Evolutionary conservation across 2,113 vertebrate genomes (phyloP).

Genomic region (Bucco capensis): DNA sequence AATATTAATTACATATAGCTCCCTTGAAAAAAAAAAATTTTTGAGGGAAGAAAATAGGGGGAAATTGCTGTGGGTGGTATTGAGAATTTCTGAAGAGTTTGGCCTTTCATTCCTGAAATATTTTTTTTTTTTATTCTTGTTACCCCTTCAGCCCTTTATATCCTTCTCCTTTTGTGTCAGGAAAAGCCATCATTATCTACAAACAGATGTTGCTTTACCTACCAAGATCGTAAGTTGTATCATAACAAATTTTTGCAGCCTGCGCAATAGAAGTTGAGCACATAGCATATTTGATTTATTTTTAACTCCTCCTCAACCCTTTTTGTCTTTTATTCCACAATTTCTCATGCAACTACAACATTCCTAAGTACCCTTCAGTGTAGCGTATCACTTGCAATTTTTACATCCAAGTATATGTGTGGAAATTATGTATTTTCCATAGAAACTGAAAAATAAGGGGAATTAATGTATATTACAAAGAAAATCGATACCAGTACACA

Average conservation of each 20-base stretch:
- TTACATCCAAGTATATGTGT: not conserved
- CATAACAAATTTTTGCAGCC: not conserved
- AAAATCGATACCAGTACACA: constrained; percentile 39
- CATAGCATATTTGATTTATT: not conserved
- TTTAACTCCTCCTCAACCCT: not conserved
- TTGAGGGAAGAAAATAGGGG: constrained; percentile 1
- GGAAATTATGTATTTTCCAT: not conserved
- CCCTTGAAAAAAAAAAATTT: constrained; percentile 49
- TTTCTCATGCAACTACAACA: not conserved
- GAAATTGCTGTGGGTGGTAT: constrained; percentile 35
- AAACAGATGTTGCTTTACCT: constrained; percentile 55
- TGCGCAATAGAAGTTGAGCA: not conserved
- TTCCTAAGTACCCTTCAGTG: not conserved
- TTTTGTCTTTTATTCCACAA: not conserved
- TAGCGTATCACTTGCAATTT: not conserved
- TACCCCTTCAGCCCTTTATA: constrained; percentile 46
- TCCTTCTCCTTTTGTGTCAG: constrained; percentile 30
- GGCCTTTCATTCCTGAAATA: constrained; percentile 6
- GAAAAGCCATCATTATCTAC: constrained; percentile 33
- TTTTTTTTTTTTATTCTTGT: constrained; percentile 51
- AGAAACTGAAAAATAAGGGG: constrained; percentile 35
- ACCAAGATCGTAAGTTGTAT: not conserved
- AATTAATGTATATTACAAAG: constrained; percentile 18
- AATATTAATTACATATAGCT: constrained; percentile 32
- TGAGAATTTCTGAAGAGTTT: constrained; percentile 55